Evolutionary conservation across 2,797 vertebrate genomes (phyloP).

Genomic region (Anabacerthia variegaticeps): DNA sequence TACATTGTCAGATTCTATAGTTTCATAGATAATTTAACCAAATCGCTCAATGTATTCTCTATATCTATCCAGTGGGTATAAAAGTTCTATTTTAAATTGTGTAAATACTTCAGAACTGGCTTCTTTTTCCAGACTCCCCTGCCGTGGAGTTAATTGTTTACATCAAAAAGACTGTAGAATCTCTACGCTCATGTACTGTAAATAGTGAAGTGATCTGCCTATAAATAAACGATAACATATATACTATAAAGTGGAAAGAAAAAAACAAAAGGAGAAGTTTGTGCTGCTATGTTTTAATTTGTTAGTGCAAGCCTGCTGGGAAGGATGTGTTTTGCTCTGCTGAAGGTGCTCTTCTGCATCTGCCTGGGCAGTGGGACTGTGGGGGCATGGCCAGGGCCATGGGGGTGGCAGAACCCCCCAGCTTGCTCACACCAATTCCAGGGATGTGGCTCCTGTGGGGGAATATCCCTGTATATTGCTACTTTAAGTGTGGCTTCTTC

Average conservation of each 20-base stretch:
- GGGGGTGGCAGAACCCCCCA: neutral
- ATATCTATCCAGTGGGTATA: conserved; percentile 93
- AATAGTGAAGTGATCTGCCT: conserved; percentile 97
- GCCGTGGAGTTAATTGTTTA: conserved; percentile 97
- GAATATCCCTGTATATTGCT: neutral
- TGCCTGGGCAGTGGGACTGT: neutral
- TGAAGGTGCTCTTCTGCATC: neutral
- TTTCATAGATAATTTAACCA: conserved; percentile 98
- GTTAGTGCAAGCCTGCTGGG: neutral
- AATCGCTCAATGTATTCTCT: conserved; percentile 89
- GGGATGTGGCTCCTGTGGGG: neutral
- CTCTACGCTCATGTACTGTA: conserved; percentile 99
- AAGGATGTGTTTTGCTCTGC: neutral
- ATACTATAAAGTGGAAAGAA: conserved; percentile 76
- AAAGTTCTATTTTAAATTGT: conserved; percentile 99
- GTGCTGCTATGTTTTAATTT: neutral
- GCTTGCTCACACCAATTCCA: neutral
- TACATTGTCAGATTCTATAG: conserved; percentile 99
- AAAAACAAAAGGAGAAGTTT: conserved; percentile 29
- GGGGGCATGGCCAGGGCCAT: accelerated
- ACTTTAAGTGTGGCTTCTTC: neutral
- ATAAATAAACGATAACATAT: conserved; percentile 87
- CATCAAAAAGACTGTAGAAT: conserved; percentile 99
- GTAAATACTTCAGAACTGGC: conserved; percentile 98
- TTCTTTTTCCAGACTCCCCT: conserved; percentile 95